Evolutionary conservation across 2,888 invertebrate genomes (phyloP).

Genomic region (Agrilus mali): DNA sequence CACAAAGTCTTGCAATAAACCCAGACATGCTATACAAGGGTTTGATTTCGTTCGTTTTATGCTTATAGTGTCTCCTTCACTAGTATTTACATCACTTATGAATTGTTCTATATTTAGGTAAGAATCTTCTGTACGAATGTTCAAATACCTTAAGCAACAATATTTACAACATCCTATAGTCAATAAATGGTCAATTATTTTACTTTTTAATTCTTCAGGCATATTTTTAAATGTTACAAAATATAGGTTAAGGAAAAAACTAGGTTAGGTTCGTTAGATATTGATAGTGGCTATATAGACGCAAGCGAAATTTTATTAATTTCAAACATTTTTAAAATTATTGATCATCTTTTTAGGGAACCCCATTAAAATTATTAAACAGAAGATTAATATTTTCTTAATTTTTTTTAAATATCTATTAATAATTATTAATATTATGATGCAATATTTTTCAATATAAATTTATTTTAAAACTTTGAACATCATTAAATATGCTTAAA

Average conservation of each 20-base stretch:
- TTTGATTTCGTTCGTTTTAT: conserved; percentile 37
- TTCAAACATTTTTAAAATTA: no score
- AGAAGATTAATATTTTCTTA: no score
- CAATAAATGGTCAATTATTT: conserved; percentile 34
- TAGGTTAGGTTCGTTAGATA: neutral
- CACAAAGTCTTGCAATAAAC: conserved; percentile 49
- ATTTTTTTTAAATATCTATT: no score
- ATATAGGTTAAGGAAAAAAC: neutral
- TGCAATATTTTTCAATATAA: no score
- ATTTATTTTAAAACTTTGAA: neutral
- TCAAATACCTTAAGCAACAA: conserved; percentile 54
- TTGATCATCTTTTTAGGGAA: no score
- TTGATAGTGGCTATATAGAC: no score
- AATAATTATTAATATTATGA: no score
- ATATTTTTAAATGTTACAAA: neutral
- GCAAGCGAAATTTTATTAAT: no score
- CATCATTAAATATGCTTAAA: neutral
- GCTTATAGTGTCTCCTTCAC: neutral
- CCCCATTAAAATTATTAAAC: no score
- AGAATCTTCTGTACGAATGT: no score
- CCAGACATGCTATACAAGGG: conserved; percentile 59
- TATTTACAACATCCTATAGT: conserved; percentile 50
- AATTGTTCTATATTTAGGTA: no score
- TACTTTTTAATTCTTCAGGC: neutral
- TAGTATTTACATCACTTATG: no score